phyloP scores from a whole-genome alignment of 1,140 invertebrate species.

The Sesamia nonagrioides region DNA sequence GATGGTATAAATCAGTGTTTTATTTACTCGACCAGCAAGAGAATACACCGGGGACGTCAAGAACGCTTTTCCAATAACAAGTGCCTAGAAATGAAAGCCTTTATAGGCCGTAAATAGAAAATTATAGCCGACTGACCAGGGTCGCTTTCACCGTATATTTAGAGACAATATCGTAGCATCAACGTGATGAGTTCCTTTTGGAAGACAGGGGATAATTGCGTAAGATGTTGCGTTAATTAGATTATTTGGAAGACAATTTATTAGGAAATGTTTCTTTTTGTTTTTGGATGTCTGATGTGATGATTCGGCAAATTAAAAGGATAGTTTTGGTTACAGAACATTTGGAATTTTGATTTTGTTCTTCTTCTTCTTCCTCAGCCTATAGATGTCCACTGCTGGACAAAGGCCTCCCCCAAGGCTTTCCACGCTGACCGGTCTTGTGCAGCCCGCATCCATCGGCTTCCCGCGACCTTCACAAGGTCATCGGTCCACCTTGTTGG shows the following conservation, averaged over 20 bases:
- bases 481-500: no score
- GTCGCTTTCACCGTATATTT: constrained; percentile 59
- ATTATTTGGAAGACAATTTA: constrained; percentile 1
- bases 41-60: constrained; percentile 55
- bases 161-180: constrained; percentile 49
- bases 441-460: no score
- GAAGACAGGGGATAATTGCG: constrained; percentile 7
- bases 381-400: no score
- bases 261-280: neutral
- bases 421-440: no score
- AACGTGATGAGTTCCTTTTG: constrained; percentile 8
- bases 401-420: no score
- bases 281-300: neutral
- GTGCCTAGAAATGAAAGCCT: constrained; percentile 66
- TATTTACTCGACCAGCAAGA: constrained; percentile 43
- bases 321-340: no score
- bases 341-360: no score
- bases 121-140: constrained; percentile 60
- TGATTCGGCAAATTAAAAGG: no score
- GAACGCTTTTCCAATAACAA: constrained; percentile 67
- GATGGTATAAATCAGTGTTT: constrained; percentile 40
- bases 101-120: constrained; percentile 72
- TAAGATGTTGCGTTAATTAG: constrained; percentile 17
- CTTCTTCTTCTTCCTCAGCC: no score
- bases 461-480: no score